phyloP scores from a whole-genome alignment of 2,113 vertebrate species.

The Apistogramma diplotaenia region DNA sequence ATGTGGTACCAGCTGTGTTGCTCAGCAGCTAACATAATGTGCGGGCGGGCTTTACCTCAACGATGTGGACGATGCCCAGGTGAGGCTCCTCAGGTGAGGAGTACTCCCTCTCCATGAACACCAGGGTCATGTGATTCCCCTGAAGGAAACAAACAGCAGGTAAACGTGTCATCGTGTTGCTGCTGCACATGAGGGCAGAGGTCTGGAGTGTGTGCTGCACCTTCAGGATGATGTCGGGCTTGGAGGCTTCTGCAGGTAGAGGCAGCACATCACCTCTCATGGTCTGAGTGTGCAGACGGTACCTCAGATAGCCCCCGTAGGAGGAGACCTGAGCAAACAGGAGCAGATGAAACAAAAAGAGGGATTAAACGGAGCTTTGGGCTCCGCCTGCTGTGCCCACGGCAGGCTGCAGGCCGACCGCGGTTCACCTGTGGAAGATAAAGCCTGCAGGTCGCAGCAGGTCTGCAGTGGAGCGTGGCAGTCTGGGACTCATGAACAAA shows the following conservation, averaged over 20 bases:
- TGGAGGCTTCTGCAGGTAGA: slow-evolving; percentile 81
- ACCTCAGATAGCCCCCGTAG: slow-evolving; percentile 87
- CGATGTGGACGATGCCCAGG: slow-evolving; percentile 81
- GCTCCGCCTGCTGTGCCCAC: not conserved
- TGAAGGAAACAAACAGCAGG: slow-evolving; percentile 47
- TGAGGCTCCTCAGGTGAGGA: slow-evolving; percentile 81
- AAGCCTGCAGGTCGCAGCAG: not conserved
- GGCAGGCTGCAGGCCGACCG: not conserved
- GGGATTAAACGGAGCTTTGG: not conserved
- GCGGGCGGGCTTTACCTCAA: slow-evolving; percentile 81
- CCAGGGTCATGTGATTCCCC: slow-evolving; percentile 96
- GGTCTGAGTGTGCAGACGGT: slow-evolving; percentile 84
- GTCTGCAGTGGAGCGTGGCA: not conserved
- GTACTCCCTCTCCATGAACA: slow-evolving; percentile 85
- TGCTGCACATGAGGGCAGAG: not conserved
- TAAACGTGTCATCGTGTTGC: not conserved
- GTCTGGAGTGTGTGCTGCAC: not conserved
- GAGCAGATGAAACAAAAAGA: not conserved
- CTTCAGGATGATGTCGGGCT: slow-evolving; percentile 90
- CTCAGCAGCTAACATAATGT: too few species aligned
- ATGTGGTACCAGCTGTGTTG: too few species aligned
- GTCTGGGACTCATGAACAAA: not conserved
- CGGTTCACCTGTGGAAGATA: not conserved
- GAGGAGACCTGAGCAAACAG: slow-evolving; percentile 83
- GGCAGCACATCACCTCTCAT: slow-evolving; percentile 86